These are phyloP conservation scores for Bathynomus jamesi DNA, from an alignment of 1,140 invertebrate genomes.

Conservation along the genomic window DNA sequence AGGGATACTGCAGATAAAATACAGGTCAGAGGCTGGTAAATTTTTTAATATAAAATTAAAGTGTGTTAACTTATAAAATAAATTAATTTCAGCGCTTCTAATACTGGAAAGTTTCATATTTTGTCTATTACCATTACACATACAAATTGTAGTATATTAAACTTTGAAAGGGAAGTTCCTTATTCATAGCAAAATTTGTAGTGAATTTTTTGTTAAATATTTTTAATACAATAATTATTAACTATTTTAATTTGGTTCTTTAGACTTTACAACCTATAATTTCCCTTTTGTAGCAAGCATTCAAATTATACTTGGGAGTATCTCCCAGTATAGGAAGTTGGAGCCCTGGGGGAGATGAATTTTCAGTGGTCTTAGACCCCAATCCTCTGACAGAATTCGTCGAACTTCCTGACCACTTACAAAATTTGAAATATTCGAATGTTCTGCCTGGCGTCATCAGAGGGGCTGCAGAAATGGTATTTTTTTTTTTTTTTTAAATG, in stretches of 20 bases:
- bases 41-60: too few relatives aligned
- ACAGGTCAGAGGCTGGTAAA: conserved; percentile 60
- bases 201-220: too few relatives aligned
- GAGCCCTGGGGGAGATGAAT: conserved; percentile 90
- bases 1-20: conserved; percentile 96
- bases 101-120: too few relatives aligned
- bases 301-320: conserved; percentile 85
- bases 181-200: too few relatives aligned
- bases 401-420: conserved; percentile 83
- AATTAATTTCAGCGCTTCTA: too few relatives aligned
- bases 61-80: too few relatives aligned
- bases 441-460: conserved; percentile 86
- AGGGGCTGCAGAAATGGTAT: conserved; percentile 95
- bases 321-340: conserved; percentile 85
- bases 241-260: too few relatives aligned
- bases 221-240: too few relatives aligned
- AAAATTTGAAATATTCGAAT: conserved; percentile 85
- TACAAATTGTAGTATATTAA: too few relatives aligned
- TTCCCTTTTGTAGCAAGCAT: conserved; percentile 57
- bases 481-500: background rate
- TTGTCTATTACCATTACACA: too few relatives aligned
- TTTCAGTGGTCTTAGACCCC: conserved; percentile 86
- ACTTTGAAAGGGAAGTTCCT: too few relatives aligned
- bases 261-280: too few relatives aligned
- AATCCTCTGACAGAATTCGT: conserved; percentile 98